These are phyloP conservation scores for Pogona vitticeps DNA, from an alignment of 2,113 vertebrate genomes.

Conservation along the genomic window DNA sequence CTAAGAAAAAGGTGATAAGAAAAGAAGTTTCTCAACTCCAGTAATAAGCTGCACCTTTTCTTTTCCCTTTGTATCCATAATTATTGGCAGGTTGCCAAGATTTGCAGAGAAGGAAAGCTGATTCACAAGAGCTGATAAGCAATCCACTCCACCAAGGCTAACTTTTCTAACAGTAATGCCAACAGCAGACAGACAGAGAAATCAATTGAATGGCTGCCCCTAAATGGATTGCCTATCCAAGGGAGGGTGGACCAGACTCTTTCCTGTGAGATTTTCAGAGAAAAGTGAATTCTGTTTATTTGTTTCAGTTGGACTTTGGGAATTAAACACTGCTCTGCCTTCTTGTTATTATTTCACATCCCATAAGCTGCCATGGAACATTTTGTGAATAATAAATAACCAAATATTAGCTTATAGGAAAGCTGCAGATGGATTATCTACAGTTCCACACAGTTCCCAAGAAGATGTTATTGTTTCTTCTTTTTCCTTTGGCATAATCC, in stretches of 20 bases:
- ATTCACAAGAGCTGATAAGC: neutral
- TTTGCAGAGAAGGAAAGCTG: neutral
- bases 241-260: neutral
- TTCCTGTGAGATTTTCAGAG: neutral
- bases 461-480: neutral
- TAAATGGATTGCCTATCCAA: neutral
- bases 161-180: neutral
- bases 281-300: neutral
- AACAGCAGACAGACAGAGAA: neutral
- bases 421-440: neutral
- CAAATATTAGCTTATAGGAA: neutral
- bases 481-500: neutral
- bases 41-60: neutral
- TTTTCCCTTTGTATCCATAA: neutral
- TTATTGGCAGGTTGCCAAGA: neutral
- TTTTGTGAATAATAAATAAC: neutral
- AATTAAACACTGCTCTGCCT: neutral
- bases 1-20: neutral
- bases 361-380: neutral
- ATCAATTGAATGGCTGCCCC: neutral
- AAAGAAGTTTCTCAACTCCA: neutral
- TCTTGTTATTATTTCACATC: neutral
- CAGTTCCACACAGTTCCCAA: neutral
- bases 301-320: neutral
- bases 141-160: constrained; percentile 1